phyloP scores from a whole-genome alignment of 2,888 invertebrate species.

The Allolobophora icterica region DNA sequence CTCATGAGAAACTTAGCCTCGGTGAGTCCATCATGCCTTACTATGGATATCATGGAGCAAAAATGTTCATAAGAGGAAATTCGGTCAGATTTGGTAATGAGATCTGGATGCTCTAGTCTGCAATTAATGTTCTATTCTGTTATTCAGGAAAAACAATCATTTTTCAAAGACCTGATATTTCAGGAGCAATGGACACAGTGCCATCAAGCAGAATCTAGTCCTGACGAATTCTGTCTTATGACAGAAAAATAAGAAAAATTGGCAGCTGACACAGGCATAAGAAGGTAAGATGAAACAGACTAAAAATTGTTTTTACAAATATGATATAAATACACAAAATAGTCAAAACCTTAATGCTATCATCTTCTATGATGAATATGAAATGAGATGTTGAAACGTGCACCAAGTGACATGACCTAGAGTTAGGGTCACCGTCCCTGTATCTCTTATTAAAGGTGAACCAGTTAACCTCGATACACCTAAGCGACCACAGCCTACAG shows the following conservation, averaged over 20 bases:
- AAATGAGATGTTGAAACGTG: background rate
- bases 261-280: background rate
- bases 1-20: background rate
- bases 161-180: background rate
- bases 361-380: background rate
- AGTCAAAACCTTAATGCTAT: background rate
- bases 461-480: background rate
- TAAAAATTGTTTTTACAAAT: background rate
- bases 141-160: background rate
- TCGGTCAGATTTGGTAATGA: background rate
- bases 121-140: background rate
- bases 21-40: slow-evolving; percentile 27
- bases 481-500: background rate
- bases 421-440: background rate
- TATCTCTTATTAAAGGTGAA: background rate
- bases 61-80: slow-evolving; percentile 32
- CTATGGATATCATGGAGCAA: slow-evolving; percentile 19
- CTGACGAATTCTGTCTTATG: background rate
- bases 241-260: background rate
- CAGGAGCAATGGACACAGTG: background rate
- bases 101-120: background rate
- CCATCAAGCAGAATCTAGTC: background rate
- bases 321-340: background rate
- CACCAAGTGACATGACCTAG: background rate
- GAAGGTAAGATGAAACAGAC: background rate